These are phyloP conservation scores for Herminia tarsipennalis DNA, from an alignment of 2,888 invertebrate species.

Conservation along the genomic window DNA sequence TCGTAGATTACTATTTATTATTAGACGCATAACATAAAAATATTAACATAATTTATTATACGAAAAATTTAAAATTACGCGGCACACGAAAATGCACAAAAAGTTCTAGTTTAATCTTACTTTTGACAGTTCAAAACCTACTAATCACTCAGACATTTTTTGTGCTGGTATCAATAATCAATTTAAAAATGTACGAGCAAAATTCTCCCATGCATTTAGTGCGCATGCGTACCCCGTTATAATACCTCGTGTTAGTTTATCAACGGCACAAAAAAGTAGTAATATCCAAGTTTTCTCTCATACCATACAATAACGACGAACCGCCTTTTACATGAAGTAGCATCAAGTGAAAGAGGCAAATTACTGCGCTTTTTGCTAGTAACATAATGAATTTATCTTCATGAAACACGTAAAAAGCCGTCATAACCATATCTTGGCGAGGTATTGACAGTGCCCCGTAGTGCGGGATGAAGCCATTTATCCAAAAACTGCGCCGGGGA, in stretches of 20 bases:
- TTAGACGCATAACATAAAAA: too few species aligned
- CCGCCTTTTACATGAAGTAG: constrained; percentile 24
- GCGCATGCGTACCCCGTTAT: constrained; percentile 11
- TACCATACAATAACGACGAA: constrained; percentile 31
- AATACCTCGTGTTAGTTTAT: constrained; percentile 11
- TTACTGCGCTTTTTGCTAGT: constrained; percentile 33
- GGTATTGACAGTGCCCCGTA: constrained; percentile 58
- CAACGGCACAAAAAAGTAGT: constrained; percentile 9
- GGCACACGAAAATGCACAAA: too few species aligned
- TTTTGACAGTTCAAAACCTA: too few species aligned
- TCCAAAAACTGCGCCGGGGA: constrained; percentile 68
- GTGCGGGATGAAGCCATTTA: constrained; percentile 81
- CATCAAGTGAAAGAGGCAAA: constrained; percentile 36
- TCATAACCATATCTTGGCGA: constrained; percentile 64
- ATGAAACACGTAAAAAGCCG: constrained; percentile 61
- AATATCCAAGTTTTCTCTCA: constrained; percentile 25
- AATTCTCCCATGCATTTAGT: constrained; percentile 2
- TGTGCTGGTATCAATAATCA: background rate
- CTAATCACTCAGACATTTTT: constrained; percentile 1
- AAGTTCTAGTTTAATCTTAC: too few species aligned
- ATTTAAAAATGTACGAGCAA: constrained; percentile 5
- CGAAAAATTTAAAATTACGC: too few species aligned
- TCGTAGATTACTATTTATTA: too few species aligned
- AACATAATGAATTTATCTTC: constrained; percentile 66
- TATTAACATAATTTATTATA: too few species aligned